Evolutionary conservation across 1,140 invertebrate species (phyloP).

Genomic region (Heliothis subflexa): DNA sequence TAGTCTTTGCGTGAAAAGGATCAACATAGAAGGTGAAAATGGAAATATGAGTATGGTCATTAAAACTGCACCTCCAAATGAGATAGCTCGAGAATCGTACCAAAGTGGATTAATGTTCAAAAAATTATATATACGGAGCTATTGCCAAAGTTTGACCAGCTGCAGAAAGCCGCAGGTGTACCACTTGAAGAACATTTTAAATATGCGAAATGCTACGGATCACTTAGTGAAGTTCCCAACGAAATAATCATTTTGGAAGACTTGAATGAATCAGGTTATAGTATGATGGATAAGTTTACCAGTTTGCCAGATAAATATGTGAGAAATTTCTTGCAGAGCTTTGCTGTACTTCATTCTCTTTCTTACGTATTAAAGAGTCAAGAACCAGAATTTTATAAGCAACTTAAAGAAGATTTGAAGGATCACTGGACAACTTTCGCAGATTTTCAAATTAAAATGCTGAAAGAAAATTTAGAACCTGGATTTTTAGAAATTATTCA

Average conservation of each 20-base stretch:
- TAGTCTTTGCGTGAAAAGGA: conserved; percentile 55
- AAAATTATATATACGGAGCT: conserved; percentile 59
- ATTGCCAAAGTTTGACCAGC: conserved; percentile 66
- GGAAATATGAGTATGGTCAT: conserved; percentile 50
- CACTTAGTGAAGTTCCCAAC: conserved; percentile 52
- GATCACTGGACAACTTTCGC: conserved; percentile 34
- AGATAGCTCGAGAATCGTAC: neutral
- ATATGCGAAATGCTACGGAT: conserved; percentile 76
- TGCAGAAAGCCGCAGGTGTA: conserved; percentile 66
- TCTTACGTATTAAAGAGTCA: conserved; percentile 53
- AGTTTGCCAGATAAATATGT: conserved; percentile 48
- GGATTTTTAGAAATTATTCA: conserved; percentile 32
- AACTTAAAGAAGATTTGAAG: conserved; percentile 33
- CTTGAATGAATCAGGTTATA: conserved; percentile 45
- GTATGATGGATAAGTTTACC: conserved; percentile 54
- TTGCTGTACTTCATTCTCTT: conserved; percentile 54
- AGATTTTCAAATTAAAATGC: conserved; percentile 1
- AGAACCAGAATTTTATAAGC: conserved; percentile 46
- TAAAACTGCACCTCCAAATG: conserved; percentile 34
- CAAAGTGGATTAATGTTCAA: conserved; percentile 1
- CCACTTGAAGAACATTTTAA: conserved; percentile 61
- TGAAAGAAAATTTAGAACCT: conserved; percentile 2
- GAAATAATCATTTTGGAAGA: conserved; percentile 60
- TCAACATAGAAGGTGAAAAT: conserved; percentile 48
- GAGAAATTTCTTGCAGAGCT: conserved; percentile 45